Conservation (phyloP, 2,797 vertebrate genomes). For the Molossus alvarezi region DNA sequence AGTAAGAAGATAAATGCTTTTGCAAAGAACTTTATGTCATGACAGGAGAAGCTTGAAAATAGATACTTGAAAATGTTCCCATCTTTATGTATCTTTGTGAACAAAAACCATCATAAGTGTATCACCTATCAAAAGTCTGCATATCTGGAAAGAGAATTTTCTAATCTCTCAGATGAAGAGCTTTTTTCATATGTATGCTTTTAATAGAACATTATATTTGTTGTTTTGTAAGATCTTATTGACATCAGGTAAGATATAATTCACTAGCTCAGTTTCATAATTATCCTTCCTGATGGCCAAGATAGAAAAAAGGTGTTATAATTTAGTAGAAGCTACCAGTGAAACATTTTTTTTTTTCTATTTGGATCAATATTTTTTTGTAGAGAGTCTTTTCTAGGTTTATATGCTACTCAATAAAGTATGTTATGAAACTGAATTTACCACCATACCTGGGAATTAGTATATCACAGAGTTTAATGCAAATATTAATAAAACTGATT, state of each 20-base stretch:
- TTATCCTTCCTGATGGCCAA: not conserved
- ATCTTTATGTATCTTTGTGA: not conserved
- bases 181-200: not conserved
- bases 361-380: not conserved
- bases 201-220: not conserved
- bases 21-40: not conserved
- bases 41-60: conserved; percentile 55
- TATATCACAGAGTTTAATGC: not conserved
- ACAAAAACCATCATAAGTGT: not conserved
- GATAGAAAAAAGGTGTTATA: not conserved
- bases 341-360: not conserved
- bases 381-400: not conserved
- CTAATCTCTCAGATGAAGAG: conserved; percentile 9
- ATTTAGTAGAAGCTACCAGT: not conserved
- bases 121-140: not conserved
- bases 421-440: conserved; percentile 35
- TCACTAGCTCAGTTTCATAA: not conserved
- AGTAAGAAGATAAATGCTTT: conserved; percentile 42
- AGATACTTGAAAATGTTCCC: conserved; percentile 31
- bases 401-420: not conserved
- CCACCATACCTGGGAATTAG: not conserved
- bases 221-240: conserved; percentile 35
- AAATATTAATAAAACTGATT: conserved; percentile 3
- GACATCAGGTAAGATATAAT: not conserved
- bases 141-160: not conserved